Evolutionary conservation across 30 jellyfish, hydroid and myxozoan genomes (phyloP), one percentile per base, ranked within the genome.

Genomic region (Clytia hemisphaerica): DNA sequence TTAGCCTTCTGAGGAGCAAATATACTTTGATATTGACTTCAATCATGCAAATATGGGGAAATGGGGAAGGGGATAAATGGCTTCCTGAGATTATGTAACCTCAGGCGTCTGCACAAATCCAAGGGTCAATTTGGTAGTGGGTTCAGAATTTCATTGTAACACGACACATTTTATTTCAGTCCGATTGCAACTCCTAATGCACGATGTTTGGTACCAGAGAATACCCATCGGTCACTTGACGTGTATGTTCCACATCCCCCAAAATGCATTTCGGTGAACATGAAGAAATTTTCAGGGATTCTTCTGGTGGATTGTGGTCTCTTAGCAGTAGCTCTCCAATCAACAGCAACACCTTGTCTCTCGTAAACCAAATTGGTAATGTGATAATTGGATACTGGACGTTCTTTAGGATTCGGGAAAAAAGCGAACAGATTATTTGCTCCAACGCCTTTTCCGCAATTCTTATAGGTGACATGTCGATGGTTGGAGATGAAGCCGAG

Each of bases 181-280:
- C n/a, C n/a, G n/a, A n/a, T n/a, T n/a, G n/a, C n/a, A n/a, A n/a
- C n/a, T n/a, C n/a, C n/a, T n/a, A n/a, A n/a, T n/a, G n/a, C n/a
- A n/a, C n/a, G n/a, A n/a, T n/a, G n/a, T n/a, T n/a, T n/a, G n/a
- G n/a, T n/a, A n/a, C n/a, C n/a, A n/a, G n/a, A n/a, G n/a, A n/a
- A n/a, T n/a, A n/a, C n/a, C 92, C 92, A 77, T 22, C 57, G 10
- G 14, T 32, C 48, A 32, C 92, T 77, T 34, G 79, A 65, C 7
- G 75, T 65, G 37, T 77, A 77, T 27, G 73, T 40, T 4, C 92
- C 92, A 45, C 92, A 77, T 15, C 92, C 92, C 18, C 83, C 92
- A 53, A 29, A 77, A 27, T 51, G 72, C 25, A 67, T 31, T 26
- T 67, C 83, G 3, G 92, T 68, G 1, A 78, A 67, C 71, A 66